Percentiles rank a stretch among this genome's conserved stretches.
Conservation (phyloP, 2,113 vertebrate genomes). For the Larimichthys polyactis region DNA sequence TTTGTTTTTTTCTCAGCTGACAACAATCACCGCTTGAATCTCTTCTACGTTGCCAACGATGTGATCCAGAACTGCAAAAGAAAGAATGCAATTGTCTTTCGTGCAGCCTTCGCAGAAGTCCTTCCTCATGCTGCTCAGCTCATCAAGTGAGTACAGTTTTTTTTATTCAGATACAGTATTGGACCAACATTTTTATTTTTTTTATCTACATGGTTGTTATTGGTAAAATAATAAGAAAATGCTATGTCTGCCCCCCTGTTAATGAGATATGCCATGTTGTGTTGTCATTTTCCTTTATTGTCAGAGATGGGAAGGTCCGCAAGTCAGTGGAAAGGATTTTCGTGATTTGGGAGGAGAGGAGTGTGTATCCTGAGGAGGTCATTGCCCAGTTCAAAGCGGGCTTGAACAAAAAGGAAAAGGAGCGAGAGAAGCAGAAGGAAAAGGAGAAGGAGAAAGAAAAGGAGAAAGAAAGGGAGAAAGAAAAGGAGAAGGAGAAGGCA, state of each 20-base stretch:
- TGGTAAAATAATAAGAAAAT: no score
- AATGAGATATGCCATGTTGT: neutral
- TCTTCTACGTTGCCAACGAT: conserved; percentile 97
- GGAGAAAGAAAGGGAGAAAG: conserved; percentile 51
- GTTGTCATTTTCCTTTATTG: conserved; percentile 11
- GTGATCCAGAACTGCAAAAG: conserved; percentile 99
- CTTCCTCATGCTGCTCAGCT: conserved; percentile 92
- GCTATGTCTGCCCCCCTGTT: neutral
- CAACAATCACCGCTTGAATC: conserved; percentile 94
- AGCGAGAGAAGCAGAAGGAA: conserved; percentile 70
- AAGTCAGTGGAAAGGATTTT: conserved; percentile 96
- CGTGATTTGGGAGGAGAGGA: conserved; percentile 97
- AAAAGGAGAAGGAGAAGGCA: conserved; percentile 55
- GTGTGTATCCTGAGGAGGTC: conserved; percentile 94
- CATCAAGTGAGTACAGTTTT: conserved; percentile 89
- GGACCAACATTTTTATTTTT: neutral
- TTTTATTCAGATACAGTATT: neutral
- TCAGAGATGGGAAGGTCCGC: conserved; percentile 93
- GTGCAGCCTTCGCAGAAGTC: conserved; percentile 92
- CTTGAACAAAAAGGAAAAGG: conserved; percentile 81
- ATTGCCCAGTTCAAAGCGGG: conserved; percentile 89
- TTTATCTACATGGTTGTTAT: neutral
- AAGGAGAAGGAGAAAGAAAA: conserved; percentile 55
- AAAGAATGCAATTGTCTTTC: conserved; percentile 95
- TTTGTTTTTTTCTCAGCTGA: conserved; percentile 84